A percentile compares a stretch with the other conserved stretches of the same genome.
Conservation (phyloP, 1,140 invertebrate species). For the Leguminivora glycinivorella region DNA sequence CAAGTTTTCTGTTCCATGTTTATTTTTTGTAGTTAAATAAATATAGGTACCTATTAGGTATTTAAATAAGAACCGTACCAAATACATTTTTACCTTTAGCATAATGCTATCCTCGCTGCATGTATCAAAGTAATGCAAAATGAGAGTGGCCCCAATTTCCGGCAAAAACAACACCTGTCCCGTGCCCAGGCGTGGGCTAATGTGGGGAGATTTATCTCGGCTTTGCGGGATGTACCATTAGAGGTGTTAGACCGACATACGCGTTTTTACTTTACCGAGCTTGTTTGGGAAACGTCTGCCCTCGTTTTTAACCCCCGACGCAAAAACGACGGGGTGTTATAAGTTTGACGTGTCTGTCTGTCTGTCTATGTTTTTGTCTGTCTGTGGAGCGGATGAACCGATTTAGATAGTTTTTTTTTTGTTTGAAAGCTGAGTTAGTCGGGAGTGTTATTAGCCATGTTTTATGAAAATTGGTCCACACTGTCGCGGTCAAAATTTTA, state of each 20-base stretch:
- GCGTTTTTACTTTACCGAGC: background rate
- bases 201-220: conserved; percentile 61
- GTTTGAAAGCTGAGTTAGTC: too few relatives aligned
- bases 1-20: too few relatives aligned
- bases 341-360: too few relatives aligned
- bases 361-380: too few relatives aligned
- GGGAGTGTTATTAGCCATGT: too few relatives aligned
- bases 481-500: too few relatives aligned
- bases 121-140: conserved; percentile 56
- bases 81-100: conserved; percentile 9
- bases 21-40: too few relatives aligned
- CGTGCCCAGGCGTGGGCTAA: conserved; percentile 43
- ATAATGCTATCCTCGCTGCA: conserved; percentile 36
- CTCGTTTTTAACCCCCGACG: background rate
- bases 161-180: conserved; percentile 60
- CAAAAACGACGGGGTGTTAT: too few relatives aligned
- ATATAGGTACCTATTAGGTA: too few relatives aligned
- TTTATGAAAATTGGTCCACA: too few relatives aligned
- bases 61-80: background rate
- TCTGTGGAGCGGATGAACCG: too few relatives aligned
- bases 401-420: too few relatives aligned
- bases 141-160: conserved; percentile 62
- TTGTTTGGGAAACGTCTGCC: background rate
- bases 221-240: conserved; percentile 34
- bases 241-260: background rate